Conservation (phyloP, 2,113 vertebrate genomes). For the Macrotus californicus region DNA sequence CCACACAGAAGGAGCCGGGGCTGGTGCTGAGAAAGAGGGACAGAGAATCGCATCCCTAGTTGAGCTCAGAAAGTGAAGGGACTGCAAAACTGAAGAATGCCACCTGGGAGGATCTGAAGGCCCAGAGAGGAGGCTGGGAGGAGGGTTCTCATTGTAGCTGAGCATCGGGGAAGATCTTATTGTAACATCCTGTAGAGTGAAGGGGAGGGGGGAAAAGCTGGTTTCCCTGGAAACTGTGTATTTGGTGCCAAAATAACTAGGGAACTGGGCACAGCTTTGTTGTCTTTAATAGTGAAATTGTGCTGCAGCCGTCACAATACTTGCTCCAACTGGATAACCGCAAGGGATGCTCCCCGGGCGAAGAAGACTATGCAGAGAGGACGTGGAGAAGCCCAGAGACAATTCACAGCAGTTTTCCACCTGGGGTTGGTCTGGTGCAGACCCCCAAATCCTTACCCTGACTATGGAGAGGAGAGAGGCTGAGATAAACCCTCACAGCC, state of each 20-base stretch:
- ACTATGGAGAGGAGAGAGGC: background rate
- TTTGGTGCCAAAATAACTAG: slow-evolving; percentile 65
- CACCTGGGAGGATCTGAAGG: slow-evolving; percentile 60
- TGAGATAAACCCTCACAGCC: background rate
- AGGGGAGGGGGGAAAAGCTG: background rate
- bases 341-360: background rate
- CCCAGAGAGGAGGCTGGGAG: slow-evolving; percentile 22
- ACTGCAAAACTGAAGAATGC: slow-evolving; percentile 1
- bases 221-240: slow-evolving; percentile 66
- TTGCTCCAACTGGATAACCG: slow-evolving; percentile 41
- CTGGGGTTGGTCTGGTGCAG: background rate
- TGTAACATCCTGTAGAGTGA: slow-evolving; percentile 61
- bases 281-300: slow-evolving; percentile 50
- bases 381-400: background rate
- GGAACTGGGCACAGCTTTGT: slow-evolving; percentile 65
- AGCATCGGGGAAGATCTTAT: slow-evolving; percentile 68
- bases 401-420: background rate
- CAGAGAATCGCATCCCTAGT: background rate
- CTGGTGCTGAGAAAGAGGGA: background rate
- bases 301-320: slow-evolving; percentile 37
- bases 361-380: background rate
- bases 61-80: background rate
- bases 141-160: slow-evolving; percentile 33
- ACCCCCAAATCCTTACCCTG: background rate
- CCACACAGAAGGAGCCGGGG: background rate